phyloP scores from a whole-genome alignment of 2,113 vertebrate species.

The Excalfactoria chinensis region DNA sequence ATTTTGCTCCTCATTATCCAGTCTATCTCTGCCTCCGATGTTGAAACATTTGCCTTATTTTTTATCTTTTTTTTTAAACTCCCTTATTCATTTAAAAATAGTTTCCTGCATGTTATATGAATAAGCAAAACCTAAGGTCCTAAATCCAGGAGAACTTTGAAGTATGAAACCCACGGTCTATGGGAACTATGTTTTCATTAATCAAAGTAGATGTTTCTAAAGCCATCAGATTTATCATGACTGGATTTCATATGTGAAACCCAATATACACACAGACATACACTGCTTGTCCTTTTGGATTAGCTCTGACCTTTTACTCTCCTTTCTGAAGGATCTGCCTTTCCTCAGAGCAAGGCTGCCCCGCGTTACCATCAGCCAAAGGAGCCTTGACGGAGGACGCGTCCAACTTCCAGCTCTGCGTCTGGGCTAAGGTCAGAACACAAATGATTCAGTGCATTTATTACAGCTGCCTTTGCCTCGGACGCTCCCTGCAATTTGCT shows the following conservation, averaged over 20 bases:
- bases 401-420: neutral
- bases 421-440: conserved; percentile 61
- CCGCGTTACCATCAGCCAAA: conserved; percentile 42
- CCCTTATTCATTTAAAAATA: conserved; percentile 66
- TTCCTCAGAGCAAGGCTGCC: conserved; percentile 68
- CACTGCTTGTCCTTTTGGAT: conserved; percentile 75
- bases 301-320: conserved; percentile 75
- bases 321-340: conserved; percentile 65
- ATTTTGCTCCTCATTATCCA: conserved; percentile 66
- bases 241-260: conserved; percentile 79
- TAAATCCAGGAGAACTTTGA: conserved; percentile 74
- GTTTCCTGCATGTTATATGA: conserved; percentile 62
- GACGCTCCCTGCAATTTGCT: neutral
- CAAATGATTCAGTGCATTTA: conserved; percentile 59
- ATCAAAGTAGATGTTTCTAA: conserved; percentile 81
- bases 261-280: conserved; percentile 72
- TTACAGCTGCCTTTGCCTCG: conserved; percentile 53
- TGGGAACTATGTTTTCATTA: conserved; percentile 79
- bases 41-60: conserved; percentile 29
- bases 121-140: conserved; percentile 60
- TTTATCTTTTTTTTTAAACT: neutral
- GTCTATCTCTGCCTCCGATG: conserved; percentile 52
- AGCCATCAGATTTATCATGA: conserved; percentile 79
- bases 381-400: conserved; percentile 43
- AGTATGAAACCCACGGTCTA: conserved; percentile 72